Evolutionary conservation across 2,797 vertebrate species (phyloP), one percentile per base, ranked within the genome.

Genomic region (Tragelaphus oryx): DNA sequence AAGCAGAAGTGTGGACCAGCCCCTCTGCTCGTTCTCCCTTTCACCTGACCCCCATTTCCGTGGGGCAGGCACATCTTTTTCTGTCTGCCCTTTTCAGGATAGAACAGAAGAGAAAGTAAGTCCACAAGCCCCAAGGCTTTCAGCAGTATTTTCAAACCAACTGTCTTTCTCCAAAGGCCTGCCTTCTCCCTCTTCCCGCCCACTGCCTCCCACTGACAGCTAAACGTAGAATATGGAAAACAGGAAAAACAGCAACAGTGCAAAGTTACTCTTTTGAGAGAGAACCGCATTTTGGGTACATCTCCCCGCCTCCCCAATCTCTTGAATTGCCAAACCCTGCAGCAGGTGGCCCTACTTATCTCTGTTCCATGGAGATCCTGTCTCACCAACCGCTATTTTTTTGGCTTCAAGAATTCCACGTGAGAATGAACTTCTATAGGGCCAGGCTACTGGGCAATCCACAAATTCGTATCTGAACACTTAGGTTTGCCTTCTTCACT

Each of bases 161-260:
- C 74, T 94, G 68, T 98, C 97, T 97, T 96, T 95, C 81, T 96
- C 11, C 26, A 30, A 87, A 91, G 54, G 59, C 78, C 18, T 97
- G 24, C 20, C 30, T 97, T 95, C 44, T 89, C 59, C 87, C 86
- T 96, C 93, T 96, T 97, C 80, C 78, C 62, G 4, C 97, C 96
- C 91, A 96, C 95, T 87, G 54, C 96, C 97, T 96, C 97, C 97
- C 96, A 97, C 97, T 28, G 87, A 62, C 87, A 95, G 95, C 97
- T 96, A 96, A 96, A 97, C 89, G 93, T 97, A 97, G 96, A 96
- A 95, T 81, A 76, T 87, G 81, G 91, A 96, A 97, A 97, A 96
- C 96, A 96, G 95, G 96, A 87, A 95, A 97, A 96, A 96, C 91
- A 94, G 89, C 91, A 89, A 93, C 81, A 89, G 76, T 81, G 79